Evolutionary conservation across 1,140 invertebrate species (phyloP), one percentile per base, ranked within the genome.

Genomic region (Schlechtendalia chinensis): DNA sequence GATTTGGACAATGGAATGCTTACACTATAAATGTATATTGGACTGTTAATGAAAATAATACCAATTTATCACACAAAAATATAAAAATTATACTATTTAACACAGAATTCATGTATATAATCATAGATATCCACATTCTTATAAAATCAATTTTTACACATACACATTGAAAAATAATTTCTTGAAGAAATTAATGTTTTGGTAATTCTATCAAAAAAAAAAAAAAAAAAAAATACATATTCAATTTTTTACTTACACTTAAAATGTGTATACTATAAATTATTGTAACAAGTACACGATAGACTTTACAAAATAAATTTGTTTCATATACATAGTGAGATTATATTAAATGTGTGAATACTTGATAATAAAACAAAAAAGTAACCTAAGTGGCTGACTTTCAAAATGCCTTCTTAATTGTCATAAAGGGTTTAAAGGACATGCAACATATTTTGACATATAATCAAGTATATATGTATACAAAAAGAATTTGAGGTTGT

Each of bases 151-250:
- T 54, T 72, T 53, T 71, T 50, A 77, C n/a, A 77, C 27, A 61
- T 63, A 63, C n/a, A 61, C 29, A 24, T 79, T 56, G 54, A 79
- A 79, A 79, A 79, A 79, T 63, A 79, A n/a, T 63, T 27, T 61
- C 61, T 56, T 61, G 75, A 58, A 79, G 39, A 63, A 79, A 79
- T 59, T 63, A 61, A 59, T 45, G 58, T 59, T 59, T 58, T 75
- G 72, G 75, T 79, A 79, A 79, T 58, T 22, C 24, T 58, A 75
- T 50, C n/a, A 79, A 11, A 63, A 79, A 75, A 39, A 72, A 47
- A 77, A 79, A 79, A 79, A n/a, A 79, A 11, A 63, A 79, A 75
- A 39, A 72, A 47, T 61, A 79, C 63, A 79, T 47, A 47, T 59
- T 79, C 39, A 39, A 79, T 27, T 5, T 29, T 72, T 72, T 54